Conservation (phyloP, 2,888 invertebrate genomes). For the Platycheirus rosarum region DNA sequence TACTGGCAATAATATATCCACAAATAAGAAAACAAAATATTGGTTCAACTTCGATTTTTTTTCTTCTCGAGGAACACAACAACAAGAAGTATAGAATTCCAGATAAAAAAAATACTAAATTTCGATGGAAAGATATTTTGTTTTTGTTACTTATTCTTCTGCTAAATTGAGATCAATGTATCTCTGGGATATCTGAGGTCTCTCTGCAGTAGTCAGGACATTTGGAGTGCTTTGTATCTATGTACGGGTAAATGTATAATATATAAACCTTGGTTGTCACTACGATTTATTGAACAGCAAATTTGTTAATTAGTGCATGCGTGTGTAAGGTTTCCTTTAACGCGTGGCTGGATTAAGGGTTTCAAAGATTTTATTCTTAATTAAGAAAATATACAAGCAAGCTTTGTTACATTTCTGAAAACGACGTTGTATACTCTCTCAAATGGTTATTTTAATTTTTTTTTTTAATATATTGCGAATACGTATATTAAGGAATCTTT, state of each 20-base stretch:
- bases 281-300: constrained; percentile 16
- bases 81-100: not conserved
- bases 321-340: constrained; percentile 11
- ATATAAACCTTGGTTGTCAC: not conserved
- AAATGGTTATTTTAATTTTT: too few species aligned
- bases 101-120: not conserved
- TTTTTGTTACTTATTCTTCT: not conserved
- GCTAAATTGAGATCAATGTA: constrained; percentile 22
- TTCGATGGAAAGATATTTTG: not conserved
- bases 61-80: not conserved
- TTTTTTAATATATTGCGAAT: too few species aligned
- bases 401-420: not conserved
- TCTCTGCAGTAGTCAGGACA: too few species aligned
- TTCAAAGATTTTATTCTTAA: constrained; percentile 5
- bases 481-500: too few species aligned
- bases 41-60: not conserved
- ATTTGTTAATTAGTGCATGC: constrained; percentile 7
- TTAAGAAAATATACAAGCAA: not conserved
- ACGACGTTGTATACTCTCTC: too few species aligned
- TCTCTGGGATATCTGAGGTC: not conserved
- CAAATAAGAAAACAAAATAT: not conserved
- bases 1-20: not conserved
- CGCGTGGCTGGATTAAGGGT: not conserved
- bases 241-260: not conserved
- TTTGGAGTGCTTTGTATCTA: not conserved